phyloP scores from a whole-genome alignment of 2,888 invertebrate genomes.

The Pteria penguin region DNA sequence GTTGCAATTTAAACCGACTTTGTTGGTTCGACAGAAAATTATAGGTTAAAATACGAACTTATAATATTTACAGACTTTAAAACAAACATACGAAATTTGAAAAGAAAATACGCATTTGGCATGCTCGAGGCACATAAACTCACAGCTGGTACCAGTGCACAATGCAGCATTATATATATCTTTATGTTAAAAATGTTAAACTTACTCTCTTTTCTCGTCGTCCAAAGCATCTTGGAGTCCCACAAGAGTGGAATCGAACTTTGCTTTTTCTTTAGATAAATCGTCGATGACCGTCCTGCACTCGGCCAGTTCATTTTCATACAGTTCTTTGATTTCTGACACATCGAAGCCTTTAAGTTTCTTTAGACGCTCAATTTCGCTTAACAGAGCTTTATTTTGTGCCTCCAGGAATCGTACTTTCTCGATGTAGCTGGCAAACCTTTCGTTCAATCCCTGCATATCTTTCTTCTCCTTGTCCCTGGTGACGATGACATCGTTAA shows the following conservation, averaged over 20 bases:
- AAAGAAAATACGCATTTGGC: too few relatives aligned
- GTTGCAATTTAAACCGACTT: too few relatives aligned
- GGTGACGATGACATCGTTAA: conserved; percentile 79
- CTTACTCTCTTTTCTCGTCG: conserved; percentile 63
- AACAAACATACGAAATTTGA: too few relatives aligned
- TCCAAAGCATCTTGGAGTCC: conserved; percentile 80
- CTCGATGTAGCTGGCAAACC: conserved; percentile 82
- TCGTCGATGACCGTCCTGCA: conserved; percentile 80
- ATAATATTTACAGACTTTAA: too few relatives aligned
- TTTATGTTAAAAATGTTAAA: too few relatives aligned
- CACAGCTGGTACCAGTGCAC: too few relatives aligned
- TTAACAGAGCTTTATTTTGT: conserved; percentile 74
- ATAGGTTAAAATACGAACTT: too few relatives aligned
- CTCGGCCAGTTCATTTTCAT: conserved; percentile 80
- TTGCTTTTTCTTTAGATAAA: conserved; percentile 80
- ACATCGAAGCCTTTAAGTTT: conserved; percentile 71
- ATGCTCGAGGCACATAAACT: too few relatives aligned
- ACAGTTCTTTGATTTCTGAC: conserved; percentile 78
- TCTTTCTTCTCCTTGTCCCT: conserved; percentile 81
- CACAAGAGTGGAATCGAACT: conserved; percentile 75
- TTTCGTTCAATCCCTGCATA: conserved; percentile 81
- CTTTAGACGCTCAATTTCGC: conserved; percentile 72
- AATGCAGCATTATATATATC: too few relatives aligned
- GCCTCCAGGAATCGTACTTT: conserved; percentile 79
- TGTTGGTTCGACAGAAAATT: too few relatives aligned